These are phyloP conservation scores for Callorhinus ursinus DNA, from an alignment of 2,113 vertebrate genomes.

Conservation along the genomic window DNA sequence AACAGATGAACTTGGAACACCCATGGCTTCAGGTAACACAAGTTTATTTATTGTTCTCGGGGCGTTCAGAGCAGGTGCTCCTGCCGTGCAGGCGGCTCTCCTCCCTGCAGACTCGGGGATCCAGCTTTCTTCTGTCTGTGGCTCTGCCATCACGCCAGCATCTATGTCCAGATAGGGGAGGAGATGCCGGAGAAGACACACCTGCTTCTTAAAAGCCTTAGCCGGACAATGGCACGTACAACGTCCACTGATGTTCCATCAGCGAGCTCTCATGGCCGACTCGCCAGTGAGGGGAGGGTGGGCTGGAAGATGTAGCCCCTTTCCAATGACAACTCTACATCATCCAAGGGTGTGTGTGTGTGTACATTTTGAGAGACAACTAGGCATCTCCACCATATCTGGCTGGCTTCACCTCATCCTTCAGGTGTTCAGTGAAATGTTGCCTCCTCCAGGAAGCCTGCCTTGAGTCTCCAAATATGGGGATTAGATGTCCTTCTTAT, in stretches of 20 bases:
- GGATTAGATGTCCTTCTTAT: not conserved
- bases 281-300: not conserved
- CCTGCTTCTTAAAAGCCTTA: not conserved
- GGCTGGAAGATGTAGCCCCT: not conserved
- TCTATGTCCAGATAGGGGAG: not conserved
- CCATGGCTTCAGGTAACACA: not conserved
- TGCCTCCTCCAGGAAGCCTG: not conserved
- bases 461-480: not conserved
- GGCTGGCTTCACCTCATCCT: not conserved
- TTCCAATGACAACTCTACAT: not conserved
- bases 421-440: not conserved
- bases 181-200: not conserved
- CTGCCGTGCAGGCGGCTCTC: fast-evolving
- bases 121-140: not conserved
- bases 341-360: not conserved
- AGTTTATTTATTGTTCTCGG: constrained; percentile 25
- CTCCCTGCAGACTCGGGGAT: not conserved
- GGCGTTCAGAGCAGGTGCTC: not conserved
- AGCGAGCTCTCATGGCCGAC: fast-evolving
- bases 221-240: too few relatives aligned
- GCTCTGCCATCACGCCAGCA: not conserved
- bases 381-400: too few relatives aligned
- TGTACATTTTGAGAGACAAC: not conserved
- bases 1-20: not conserved
- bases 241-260: too few relatives aligned